A percentile compares a stretch with the other conserved stretches of the same genome.
These are phyloP conservation scores for Scelioninae gen. 1 DNA, from an alignment of 2,888 invertebrate genomes.

Conservation along the genomic window DNA sequence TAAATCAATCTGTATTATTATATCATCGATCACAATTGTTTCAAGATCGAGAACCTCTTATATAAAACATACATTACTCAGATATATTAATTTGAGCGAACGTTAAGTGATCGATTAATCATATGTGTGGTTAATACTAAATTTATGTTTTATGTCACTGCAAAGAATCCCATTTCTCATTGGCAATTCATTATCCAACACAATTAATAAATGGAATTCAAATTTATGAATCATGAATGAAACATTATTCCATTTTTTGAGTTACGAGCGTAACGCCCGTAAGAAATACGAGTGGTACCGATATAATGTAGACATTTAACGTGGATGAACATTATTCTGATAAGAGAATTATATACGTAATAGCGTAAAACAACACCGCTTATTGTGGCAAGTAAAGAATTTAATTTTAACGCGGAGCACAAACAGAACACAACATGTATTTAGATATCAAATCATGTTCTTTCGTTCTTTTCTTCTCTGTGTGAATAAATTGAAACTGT, in stretches of 20 bases:
- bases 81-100: slow-evolving; percentile 22
- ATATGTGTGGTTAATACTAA: neutral
- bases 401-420: neutral
- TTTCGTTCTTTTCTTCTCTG: neutral
- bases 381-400: neutral
- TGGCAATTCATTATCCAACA: slow-evolving; percentile 20
- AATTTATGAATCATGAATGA: slow-evolving; percentile 7
- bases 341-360: slow-evolving; percentile 14
- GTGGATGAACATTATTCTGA: slow-evolving; percentile 1
- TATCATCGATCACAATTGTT: slow-evolving; percentile 37
- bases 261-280: neutral
- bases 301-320: slow-evolving; percentile 13
- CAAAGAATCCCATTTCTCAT: slow-evolving; percentile 6
- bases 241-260: slow-evolving; percentile 17
- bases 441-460: neutral
- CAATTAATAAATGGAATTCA: slow-evolving; percentile 31
- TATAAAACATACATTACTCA: slow-evolving; percentile 19
- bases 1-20: slow-evolving; percentile 17
- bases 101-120: slow-evolving; percentile 36
- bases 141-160: slow-evolving; percentile 1
- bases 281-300: neutral
- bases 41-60: slow-evolving; percentile 17
- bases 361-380: slow-evolving; percentile 1
- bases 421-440: neutral
- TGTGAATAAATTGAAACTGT: neutral